phyloP scores from a whole-genome alignment of 2,888 invertebrate species.

The Apodemia mormo region DNA sequence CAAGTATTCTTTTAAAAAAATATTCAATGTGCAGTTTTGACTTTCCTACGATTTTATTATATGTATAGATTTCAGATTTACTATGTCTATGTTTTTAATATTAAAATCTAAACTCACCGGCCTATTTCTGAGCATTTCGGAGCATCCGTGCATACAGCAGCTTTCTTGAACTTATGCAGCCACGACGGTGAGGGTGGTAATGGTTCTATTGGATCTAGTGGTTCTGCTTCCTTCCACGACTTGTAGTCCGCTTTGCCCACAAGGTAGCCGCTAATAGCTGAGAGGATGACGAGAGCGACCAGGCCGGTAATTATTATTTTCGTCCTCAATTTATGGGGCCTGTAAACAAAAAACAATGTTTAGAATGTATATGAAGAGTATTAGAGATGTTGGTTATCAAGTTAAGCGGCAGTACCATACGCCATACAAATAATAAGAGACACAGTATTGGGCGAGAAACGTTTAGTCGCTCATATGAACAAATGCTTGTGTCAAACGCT shows the following conservation, averaged over 20 bases:
- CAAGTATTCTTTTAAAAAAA: too few relatives aligned
- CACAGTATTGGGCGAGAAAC: too few relatives aligned
- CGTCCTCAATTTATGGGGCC: constrained; percentile 57
- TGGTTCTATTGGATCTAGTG: constrained; percentile 84
- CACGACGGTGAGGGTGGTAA: constrained; percentile 85
- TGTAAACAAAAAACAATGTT: constrained; percentile 39
- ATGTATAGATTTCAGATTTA: too few relatives aligned
- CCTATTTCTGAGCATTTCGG: constrained; percentile 89
- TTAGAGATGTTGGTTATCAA: too few relatives aligned
- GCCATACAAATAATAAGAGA: too few relatives aligned
- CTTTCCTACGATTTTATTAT: too few relatives aligned
- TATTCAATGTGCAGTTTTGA: too few relatives aligned
- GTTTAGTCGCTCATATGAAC: too few relatives aligned
- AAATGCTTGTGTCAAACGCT: too few relatives aligned
- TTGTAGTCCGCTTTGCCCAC: constrained; percentile 56
- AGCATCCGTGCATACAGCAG: constrained; percentile 90
- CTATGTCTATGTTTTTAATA: too few relatives aligned
- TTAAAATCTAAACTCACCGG: constrained; percentile 76
- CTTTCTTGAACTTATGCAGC: constrained; percentile 84
- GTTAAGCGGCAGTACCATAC: too few relatives aligned
- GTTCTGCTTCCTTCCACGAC: constrained; percentile 56
- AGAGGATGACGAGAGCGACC: constrained; percentile 53
- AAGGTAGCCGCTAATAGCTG: constrained; percentile 60
- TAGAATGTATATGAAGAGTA: too few relatives aligned
- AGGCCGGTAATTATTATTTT: constrained; percentile 55